Evolutionary conservation across 2,888 invertebrate genomes (phyloP), one percentile per base, ranked within the genome.

Genomic region (Archips xylosteana): DNA sequence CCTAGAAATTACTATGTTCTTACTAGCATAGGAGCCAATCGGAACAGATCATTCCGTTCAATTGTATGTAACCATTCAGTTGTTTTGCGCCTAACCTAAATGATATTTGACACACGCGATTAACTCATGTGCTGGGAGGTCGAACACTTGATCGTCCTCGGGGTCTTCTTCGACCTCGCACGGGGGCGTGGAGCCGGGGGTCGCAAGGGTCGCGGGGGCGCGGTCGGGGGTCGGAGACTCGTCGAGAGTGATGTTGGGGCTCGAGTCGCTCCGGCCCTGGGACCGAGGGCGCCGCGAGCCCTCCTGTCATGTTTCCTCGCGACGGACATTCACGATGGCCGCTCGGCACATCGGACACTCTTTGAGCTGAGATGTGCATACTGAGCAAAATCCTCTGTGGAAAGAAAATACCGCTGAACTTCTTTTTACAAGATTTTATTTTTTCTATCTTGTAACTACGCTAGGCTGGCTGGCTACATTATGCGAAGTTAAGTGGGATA

Each of bases 301-400:
- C 60, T 67, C 76, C 15, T 78, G 88, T 89, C 88, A 88, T 75
- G 83, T 78, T 45, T 74, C 79, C 66, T 86, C 87, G 2, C 78
- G 74, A 0, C 81, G 80, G 8, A 90, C 80, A 70, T 82, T 83
- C 75, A 84, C 2, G 39, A 92, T 91, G 6, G 76, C 77, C 34
- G 88, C 87, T 32, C 98, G 96, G 90, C 99, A 99, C 95, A 98
- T 96, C 13, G 99, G 99, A 89, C 99, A 99, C 79, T 96, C 96
- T 78, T 96, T 96, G 79, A 99, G 87, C 86, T 97, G 97, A 72
- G 96, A 94, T 13, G 97, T 96, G 94, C 98, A 98, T 13, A 95
- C 92, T 64, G 95, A 95, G 92, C 99, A 99, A 92, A 98, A 98
- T 54, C 98, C 98, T 39, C 92, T 91, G 98, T 96, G 92, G 13